A percentile compares a stretch with the other conserved stretches of the same genome.
Evolutionary conservation across 2,797 vertebrate species (phyloP).

Genomic region (Clarias pachynema): DNA sequence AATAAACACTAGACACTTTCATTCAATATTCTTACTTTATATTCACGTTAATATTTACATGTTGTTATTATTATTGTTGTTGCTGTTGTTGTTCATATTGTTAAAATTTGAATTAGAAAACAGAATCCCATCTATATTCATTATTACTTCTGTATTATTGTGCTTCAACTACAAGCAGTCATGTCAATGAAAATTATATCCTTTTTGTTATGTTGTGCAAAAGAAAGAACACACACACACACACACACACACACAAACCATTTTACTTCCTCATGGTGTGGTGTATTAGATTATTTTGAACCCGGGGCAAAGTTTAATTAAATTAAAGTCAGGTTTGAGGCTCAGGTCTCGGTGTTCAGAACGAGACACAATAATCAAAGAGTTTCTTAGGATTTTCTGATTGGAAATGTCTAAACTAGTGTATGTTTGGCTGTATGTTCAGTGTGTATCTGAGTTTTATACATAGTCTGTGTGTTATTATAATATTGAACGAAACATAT

Average conservation of each 20-base stretch:
- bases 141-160: neutral
- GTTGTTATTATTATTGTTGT: neutral
- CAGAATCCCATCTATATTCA: neutral
- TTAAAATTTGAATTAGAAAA: neutral
- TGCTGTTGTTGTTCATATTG: neutral
- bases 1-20: neutral
- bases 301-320: constrained; percentile 32
- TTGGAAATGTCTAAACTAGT: neutral
- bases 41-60: neutral
- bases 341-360: neutral
- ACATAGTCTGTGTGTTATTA: neutral
- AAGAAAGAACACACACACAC: neutral
- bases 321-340: constrained; percentile 31
- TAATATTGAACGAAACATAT: neutral
- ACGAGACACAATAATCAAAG: neutral
- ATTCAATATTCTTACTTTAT: too few species aligned
- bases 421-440: neutral
- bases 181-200: neutral
- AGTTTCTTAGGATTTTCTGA: neutral
- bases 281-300: constrained; percentile 15
- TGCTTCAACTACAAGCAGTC: neutral
- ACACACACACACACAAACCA: neutral
- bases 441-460: constrained; percentile 7
- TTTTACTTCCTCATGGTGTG: neutral
- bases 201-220: neutral